phyloP scores from a whole-genome alignment of 2,797 vertebrate species.

The Centropyge bicolor region DNA sequence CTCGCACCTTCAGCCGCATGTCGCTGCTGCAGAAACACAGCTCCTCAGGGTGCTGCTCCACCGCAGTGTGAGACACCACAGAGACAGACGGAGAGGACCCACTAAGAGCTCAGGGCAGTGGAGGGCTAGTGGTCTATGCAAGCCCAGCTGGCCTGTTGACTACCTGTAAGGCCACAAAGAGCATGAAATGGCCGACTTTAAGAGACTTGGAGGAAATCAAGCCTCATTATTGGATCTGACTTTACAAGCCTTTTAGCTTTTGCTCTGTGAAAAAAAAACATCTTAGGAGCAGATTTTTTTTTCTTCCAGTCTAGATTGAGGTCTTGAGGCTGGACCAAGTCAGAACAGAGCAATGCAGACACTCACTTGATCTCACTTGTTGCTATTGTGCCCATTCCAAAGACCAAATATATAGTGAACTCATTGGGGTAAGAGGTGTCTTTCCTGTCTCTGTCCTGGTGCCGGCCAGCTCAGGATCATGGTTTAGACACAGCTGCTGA shows the following conservation, averaged over 20 bases:
- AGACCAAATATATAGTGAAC: constrained; percentile 74
- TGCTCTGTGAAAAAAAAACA: constrained; percentile 52
- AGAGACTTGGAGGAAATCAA: constrained; percentile 63
- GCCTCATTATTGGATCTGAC: constrained; percentile 65
- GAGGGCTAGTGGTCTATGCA: constrained; percentile 46
- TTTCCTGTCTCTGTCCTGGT: constrained; percentile 77
- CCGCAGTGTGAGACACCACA: constrained; percentile 68
- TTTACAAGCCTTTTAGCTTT: constrained; percentile 62
- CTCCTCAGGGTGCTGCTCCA: constrained; percentile 91
- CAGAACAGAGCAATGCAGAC: constrained; percentile 63
- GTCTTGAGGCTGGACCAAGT: constrained; percentile 73
- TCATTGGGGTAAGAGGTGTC: constrained; percentile 70
- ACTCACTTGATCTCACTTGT: constrained; percentile 65
- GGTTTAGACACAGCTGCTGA: constrained; percentile 82
- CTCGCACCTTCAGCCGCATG: constrained; percentile 97
- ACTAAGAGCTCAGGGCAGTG: constrained; percentile 57
- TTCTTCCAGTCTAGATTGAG: constrained; percentile 54
- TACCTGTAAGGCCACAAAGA: constrained; percentile 55
- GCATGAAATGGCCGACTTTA: constrained; percentile 56
- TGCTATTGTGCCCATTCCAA: constrained; percentile 73
- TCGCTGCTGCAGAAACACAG: constrained; percentile 96
- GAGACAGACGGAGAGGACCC: constrained; percentile 38
- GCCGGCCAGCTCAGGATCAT: constrained; percentile 75
- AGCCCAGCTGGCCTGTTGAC: constrained; percentile 59
- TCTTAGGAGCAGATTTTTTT: constrained; percentile 51